A percentile compares a stretch with the other conserved stretches of the same genome.
phyloP scores from a whole-genome alignment of 2,888 invertebrate genomes.

The Caradrina clavipalpis region DNA sequence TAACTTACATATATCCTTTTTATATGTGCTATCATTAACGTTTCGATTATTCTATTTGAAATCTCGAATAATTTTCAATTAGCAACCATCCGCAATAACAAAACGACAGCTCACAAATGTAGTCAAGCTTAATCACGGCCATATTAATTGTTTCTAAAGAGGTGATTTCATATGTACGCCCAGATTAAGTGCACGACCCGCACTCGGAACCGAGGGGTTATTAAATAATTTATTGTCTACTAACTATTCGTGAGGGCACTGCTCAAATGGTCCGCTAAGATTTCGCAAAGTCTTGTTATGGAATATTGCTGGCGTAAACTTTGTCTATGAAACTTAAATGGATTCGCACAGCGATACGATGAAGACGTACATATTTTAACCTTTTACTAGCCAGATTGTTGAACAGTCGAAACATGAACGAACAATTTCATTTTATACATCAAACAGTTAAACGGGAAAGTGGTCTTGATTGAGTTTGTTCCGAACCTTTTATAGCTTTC shows the following conservation, averaged over 20 bases:
- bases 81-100: conserved; percentile 39
- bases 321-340: conserved; percentile 81
- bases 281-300: conserved; percentile 82
- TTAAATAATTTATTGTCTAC: conserved; percentile 90
- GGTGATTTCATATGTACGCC: conserved; percentile 85
- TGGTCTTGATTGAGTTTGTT: conserved; percentile 85
- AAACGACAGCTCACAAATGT: conserved; percentile 49
- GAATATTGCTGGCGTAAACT: conserved; percentile 82
- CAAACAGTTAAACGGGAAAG: conserved; percentile 70
- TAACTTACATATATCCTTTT: neutral
- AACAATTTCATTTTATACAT: conserved; percentile 56
- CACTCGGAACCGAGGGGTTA: conserved; percentile 82
- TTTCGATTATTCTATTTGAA: conserved; percentile 2
- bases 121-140: conserved; percentile 66
- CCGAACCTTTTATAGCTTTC: conserved; percentile 87
- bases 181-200: conserved; percentile 87
- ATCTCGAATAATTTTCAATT: conserved; percentile 28
- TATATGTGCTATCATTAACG: neutral
- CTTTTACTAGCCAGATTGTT: conserved; percentile 50
- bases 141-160: conserved; percentile 88
- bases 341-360: conserved; percentile 75
- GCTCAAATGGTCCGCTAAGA: conserved; percentile 83
- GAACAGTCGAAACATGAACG: conserved; percentile 42
- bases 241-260: conserved; percentile 84
- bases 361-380: conserved; percentile 69